Evolutionary conservation across 2,113 vertebrate species (phyloP), one percentile per base, ranked within the genome.

Genomic region (Regulus satrapa): DNA sequence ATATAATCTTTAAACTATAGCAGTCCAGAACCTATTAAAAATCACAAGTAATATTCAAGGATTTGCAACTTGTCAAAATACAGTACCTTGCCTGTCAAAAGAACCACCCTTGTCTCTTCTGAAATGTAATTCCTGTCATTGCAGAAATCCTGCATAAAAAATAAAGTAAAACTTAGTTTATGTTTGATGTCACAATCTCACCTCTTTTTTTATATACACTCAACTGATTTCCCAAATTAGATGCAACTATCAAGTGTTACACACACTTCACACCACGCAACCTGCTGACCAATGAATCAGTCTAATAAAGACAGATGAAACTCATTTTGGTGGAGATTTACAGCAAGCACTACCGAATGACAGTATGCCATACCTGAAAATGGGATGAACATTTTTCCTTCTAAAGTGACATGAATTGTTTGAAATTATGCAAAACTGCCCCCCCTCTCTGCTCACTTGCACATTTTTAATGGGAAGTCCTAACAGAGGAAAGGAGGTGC

Each of bases 81-180:
- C 29, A 91, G 61, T 98, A 99, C 99, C 99, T 99, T 99, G 97
- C 99, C 99, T 74, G 99, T 99, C 95, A 99, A 98, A 51, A 99
- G 98, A 97, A 99, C 97, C 91, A 99, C 98, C 96, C 98, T 98
- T 69, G 98, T 99, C 83, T 99, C 99, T 97, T 99, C 98, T 54
- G 98, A 98, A 95, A 99, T 98, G 71, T 99, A 99, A 95, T 98
- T 99, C 96, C 99, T 99, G 93, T 99, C 99, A 83, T 99, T 99
- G 97, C 98, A 98, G 95, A 99, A 99, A 69, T 99, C 99, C 99
- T 99, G 95, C 43, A 72, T 20, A 62, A 75, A 86, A 91, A 88
- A 88, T 2, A 41, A 75, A 64, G 24, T 8, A 78, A 68, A 84
- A 89, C 84, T 28, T 4, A 72, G 66, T 93, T 61, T 49, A 23